Base-by-base conservation (phyloP, 1,140 invertebrate species). In the Neoseiulus cucumeris region DNA sequence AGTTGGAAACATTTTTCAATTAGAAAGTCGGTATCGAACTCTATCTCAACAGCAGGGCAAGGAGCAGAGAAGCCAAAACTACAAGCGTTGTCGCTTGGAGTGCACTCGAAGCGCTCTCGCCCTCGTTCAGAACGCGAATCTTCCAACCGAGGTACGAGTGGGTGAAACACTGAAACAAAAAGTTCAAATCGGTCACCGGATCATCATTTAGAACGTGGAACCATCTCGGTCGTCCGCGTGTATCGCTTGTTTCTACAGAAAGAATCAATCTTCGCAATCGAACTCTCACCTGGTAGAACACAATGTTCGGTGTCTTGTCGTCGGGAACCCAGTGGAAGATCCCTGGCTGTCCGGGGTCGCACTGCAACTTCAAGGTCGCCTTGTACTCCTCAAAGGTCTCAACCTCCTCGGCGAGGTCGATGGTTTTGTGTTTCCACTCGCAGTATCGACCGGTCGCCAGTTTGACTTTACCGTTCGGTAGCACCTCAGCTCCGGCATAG, bases 81-180 rank as follows among this genome's bases (percentile, higher is more conserved):
- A 39, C 9, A 4, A 39, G 33, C 33, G 33, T 39, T 9, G 33
- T 39, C 9, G 33, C 33, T 9, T 39, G 33, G 9, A 39, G 33
- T 4, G 4, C 9, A 39, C 4, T 39, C 33, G 51, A 59, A 25
- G 51, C 25, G 22, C 22, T 59, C n/a, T 73, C 70, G 66, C 90
- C 93, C 14, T 78, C 75, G 73, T 96, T 88, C 25, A 86, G 79
- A 0, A 96, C 87, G 71, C 90, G 85, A 68, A 96, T 95, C 76
- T 90, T 92, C 89, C 90, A 94, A 41, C 92, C 92, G 65, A 95
- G 80, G 72, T 91, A 85, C 42, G 90, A 85, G 76, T 93, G 88
- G 9, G 87, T 87, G 77, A 85, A 94, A 74, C 90, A 93, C 85
- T 92, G 76, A 29, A 79, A 76, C 67, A 68, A 69, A 39, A 68